phyloP scores from a whole-genome alignment of 1,140 invertebrate genomes.

The Bombus vancouverensis region DNA sequence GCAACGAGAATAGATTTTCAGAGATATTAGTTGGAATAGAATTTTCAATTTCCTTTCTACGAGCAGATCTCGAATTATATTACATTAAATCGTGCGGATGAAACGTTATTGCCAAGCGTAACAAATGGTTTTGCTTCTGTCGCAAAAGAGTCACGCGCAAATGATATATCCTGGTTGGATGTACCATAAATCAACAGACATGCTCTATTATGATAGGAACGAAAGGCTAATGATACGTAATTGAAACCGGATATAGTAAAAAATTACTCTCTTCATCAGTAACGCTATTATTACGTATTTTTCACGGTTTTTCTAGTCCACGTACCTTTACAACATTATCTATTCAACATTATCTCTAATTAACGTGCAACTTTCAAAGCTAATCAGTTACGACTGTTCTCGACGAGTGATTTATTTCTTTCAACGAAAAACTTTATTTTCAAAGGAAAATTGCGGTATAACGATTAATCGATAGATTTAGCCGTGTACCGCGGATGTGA shows the following conservation, averaged over 20 bases:
- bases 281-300: conserved; percentile 2
- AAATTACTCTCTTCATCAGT: neutral
- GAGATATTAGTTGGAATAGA: neutral
- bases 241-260: conserved; percentile 5
- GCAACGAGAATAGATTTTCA: neutral
- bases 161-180: conserved; percentile 11
- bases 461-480: neutral
- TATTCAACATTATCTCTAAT: neutral
- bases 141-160: neutral
- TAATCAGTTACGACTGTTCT: neutral
- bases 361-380: neutral
- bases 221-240: conserved; percentile 25
- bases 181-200: conserved; percentile 18
- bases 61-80: neutral
- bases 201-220: conserved; percentile 11
- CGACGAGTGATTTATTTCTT: neutral
- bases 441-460: too few relatives aligned
- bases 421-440: too few relatives aligned
- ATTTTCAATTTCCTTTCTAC: neutral
- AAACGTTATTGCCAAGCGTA: conserved; percentile 11
- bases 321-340: neutral
- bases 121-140: conserved; percentile 14
- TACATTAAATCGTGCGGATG: neutral
- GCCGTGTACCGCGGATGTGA: too few relatives aligned
- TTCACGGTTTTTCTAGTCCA: neutral